Conservation (phyloP, 2,797 vertebrate genomes). For the Eleutherodactylus coqui region DNA sequence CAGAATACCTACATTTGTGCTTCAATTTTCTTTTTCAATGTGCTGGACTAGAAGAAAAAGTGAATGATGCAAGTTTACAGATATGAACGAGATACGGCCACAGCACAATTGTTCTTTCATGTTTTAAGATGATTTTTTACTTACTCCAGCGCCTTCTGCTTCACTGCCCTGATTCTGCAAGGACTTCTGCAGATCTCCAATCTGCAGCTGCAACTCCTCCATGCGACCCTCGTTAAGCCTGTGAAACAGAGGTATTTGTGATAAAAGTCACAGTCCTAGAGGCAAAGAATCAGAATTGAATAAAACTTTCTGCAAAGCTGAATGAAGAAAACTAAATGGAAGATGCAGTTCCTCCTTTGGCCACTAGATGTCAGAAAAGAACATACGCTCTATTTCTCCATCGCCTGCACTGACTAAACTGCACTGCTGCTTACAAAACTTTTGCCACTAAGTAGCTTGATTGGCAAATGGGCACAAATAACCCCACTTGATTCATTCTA, state of each 20-base stretch:
- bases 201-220: slow-evolving; percentile 88
- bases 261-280: neutral
- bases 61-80: slow-evolving; percentile 46
- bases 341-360: neutral
- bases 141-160: slow-evolving; percentile 87
- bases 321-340: neutral
- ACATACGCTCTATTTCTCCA: neutral
- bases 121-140: slow-evolving; percentile 39
- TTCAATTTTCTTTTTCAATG: slow-evolving; percentile 92
- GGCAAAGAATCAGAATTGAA: neutral
- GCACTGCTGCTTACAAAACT: neutral
- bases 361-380: slow-evolving; percentile 25
- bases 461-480: too few species aligned
- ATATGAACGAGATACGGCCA: neutral
- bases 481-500: too few species aligned
- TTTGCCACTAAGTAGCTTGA: neutral
- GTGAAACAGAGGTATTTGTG: slow-evolving; percentile 24
- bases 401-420: neutral
- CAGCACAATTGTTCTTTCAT: neutral
- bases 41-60: slow-evolving; percentile 82
- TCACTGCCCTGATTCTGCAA: slow-evolving; percentile 91
- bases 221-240: slow-evolving; percentile 87
- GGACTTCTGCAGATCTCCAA: slow-evolving; percentile 93
- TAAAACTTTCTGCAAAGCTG: neutral
- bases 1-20: slow-evolving; percentile 93